Percentiles rank a stretch among this genome's conserved stretches.
Evolutionary conservation across 2,113 vertebrate genomes (phyloP).

Genomic region (Nothobranchius kuhntae): DNA sequence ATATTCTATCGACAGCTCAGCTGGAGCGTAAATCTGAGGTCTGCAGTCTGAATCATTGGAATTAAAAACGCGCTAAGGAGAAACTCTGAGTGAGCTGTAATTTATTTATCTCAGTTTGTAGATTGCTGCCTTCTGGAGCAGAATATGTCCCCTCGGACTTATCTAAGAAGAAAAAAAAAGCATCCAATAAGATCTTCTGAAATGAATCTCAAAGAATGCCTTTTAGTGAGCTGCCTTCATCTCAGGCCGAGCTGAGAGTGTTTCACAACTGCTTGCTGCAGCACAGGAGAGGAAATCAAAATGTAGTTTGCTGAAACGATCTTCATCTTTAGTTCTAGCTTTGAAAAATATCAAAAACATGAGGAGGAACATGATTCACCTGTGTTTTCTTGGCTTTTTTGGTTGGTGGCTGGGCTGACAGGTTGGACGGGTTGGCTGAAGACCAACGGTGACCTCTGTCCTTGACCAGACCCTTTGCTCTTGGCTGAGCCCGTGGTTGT

Average conservation of each 20-base stretch:
- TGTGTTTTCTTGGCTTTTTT: constrained; percentile 79
- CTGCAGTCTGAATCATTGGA: constrained; percentile 34
- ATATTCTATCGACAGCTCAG: constrained; percentile 24
- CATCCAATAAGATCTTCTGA: constrained; percentile 53
- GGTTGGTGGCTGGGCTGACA: constrained; percentile 71
- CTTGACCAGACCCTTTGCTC: constrained; percentile 82
- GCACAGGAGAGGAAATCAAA: constrained; percentile 10
- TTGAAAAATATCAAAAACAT: neutral
- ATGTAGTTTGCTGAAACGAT: constrained; percentile 33
- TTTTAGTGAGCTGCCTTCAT: constrained; percentile 67
- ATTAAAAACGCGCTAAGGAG: constrained; percentile 22
- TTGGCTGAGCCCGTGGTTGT: constrained; percentile 78
- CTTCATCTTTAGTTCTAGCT: constrained; percentile 1
- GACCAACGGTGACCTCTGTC: constrained; percentile 82
- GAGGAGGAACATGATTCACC: constrained; percentile 71
- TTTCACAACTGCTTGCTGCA: constrained; percentile 33
- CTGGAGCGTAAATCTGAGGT: constrained; percentile 31
- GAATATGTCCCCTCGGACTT: constrained; percentile 24
- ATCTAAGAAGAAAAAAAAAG: constrained; percentile 30
- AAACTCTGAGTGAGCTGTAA: constrained; percentile 30
- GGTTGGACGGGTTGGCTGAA: constrained; percentile 87
- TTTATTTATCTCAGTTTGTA: constrained; percentile 50
- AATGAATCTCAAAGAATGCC: constrained; percentile 56
- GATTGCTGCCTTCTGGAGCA: constrained; percentile 46
- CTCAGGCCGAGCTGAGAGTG: constrained; percentile 42